Evolutionary conservation across 1,140 invertebrate genomes (phyloP), one percentile per base, ranked within the genome.

Genomic region (Drosophila insularis): DNA sequence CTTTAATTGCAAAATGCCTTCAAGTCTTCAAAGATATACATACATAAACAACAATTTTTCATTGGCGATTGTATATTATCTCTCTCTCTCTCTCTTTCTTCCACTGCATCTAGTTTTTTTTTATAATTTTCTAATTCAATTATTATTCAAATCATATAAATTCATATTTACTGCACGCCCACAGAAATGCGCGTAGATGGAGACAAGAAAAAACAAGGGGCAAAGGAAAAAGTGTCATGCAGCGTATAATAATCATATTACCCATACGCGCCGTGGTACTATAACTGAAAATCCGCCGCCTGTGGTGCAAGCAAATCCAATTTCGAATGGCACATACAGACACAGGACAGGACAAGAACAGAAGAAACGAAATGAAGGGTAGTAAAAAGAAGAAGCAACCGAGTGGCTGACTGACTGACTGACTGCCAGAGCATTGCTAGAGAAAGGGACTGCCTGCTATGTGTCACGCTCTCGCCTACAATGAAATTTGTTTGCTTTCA

Each of bases 121-220:
- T 50, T 50, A 74, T 89, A 80, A 89, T 80, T 80, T 78, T 68
- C 74, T 89, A 89, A 89, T 89, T 89, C 85, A 78, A 89, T 89
- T 89, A 84, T 80, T 89, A 89, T 89, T 89, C 84, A 89, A 89
- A 89, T 84, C 84, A 89, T 84, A 89, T 80, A 89, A 89, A 73
- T 89, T 73, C 74, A 89, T 87, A 61, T 78, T 72, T 71, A 43
- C 64, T 32, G 59, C 43, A 50, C 43, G 17, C 17, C 19, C 43
- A 50, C 43, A 19, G 43, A 50, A 21, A 50, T 50, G 21, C 21
- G 39, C 19, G 60, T 21, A 43, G 55, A 46, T 2, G 37, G 14
- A 46, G 17, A 27, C 23, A 27, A 11, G 43, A 17, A 17, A 6
- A 10, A 53, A 27, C 2, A 32, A 66, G 53, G 65, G 65, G 50